A percentile compares a stretch with the other conserved stretches of the same genome.
phyloP scores from a whole-genome alignment of 2,888 invertebrate species.

The Geophilus truncorum region DNA sequence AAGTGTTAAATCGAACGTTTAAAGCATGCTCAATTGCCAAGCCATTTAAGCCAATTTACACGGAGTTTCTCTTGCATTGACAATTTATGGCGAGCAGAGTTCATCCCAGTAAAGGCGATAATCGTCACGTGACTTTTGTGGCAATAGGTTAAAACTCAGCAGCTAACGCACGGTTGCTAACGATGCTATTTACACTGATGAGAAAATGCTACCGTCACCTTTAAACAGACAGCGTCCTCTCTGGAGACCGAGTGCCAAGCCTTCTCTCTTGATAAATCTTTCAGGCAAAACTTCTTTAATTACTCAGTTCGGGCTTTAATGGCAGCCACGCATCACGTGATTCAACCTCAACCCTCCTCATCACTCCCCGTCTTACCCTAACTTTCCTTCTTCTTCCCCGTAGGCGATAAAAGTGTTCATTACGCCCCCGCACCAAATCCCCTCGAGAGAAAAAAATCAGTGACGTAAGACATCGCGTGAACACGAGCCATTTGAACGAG shows the following conservation, averaged over 20 bases:
- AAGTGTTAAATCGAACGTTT: neutral
- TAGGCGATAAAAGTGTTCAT: constrained; percentile 27
- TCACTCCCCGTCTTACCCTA: constrained; percentile 1
- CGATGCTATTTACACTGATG: constrained; percentile 25
- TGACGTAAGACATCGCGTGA: constrained; percentile 27
- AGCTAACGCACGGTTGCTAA: constrained; percentile 14
- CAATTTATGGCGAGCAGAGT: constrained; percentile 21
- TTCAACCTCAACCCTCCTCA: constrained; percentile 18
- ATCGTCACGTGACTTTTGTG: constrained; percentile 23
- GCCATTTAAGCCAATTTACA: constrained; percentile 21
- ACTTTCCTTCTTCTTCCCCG: constrained; percentile 12
- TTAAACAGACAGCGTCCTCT: constrained; percentile 18
- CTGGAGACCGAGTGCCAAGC: constrained; percentile 17
- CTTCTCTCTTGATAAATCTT: constrained; percentile 22
- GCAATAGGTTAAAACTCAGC: constrained; percentile 12
- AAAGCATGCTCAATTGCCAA: neutral
- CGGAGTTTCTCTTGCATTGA: neutral
- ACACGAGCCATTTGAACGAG: constrained; percentile 21
- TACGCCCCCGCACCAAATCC: constrained; percentile 25
- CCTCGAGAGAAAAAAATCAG: constrained; percentile 2
- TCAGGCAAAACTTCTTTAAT: constrained; percentile 27
- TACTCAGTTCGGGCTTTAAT: constrained; percentile 25
- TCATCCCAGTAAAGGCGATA: constrained; percentile 23
- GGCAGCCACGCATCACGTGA: constrained; percentile 27
- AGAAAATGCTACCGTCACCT: constrained; percentile 18